These are phyloP conservation scores for Chloroclysta siterata DNA, from an alignment of 2,888 invertebrate species.

Conservation along the genomic window DNA sequence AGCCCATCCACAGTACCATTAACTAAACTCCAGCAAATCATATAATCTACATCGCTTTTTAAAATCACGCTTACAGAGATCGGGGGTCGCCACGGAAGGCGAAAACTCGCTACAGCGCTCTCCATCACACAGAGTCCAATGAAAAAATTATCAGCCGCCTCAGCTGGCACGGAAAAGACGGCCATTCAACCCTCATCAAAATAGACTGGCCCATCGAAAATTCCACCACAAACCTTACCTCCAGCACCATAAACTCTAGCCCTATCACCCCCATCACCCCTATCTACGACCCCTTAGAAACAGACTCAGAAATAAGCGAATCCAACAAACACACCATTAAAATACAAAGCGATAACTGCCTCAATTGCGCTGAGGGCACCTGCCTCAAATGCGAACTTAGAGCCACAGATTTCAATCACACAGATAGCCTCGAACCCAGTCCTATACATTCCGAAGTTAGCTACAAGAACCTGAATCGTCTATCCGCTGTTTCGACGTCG, in stretches of 20 bases:
- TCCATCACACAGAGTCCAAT: slow-evolving; percentile 56
- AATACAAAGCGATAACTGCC: slow-evolving; percentile 63
- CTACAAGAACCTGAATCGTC: slow-evolving; percentile 78
- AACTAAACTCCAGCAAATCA: slow-evolving; percentile 24
- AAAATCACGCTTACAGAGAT: slow-evolving; percentile 69
- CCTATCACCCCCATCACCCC: slow-evolving; percentile 72
- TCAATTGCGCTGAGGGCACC: slow-evolving; percentile 67
- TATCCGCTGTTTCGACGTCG: slow-evolving; percentile 76
- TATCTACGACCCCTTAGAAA: slow-evolving; percentile 72
- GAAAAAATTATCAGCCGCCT: slow-evolving; percentile 57
- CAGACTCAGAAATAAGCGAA: slow-evolving; percentile 75
- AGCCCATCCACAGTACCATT: slow-evolving; percentile 22
- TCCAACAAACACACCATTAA: slow-evolving; percentile 66
- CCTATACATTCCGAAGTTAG: slow-evolving; percentile 77
- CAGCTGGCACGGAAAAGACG: slow-evolving; percentile 79
- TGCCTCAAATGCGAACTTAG: slow-evolving; percentile 77
- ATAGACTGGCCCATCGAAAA: slow-evolving; percentile 78
- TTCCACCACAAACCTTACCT: slow-evolving; percentile 62
- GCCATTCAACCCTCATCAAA: slow-evolving; percentile 76
- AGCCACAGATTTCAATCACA: slow-evolving; percentile 67
- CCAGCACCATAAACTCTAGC: slow-evolving; percentile 68
- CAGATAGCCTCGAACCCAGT: slow-evolving; percentile 63
- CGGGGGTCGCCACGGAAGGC: slow-evolving; percentile 75
- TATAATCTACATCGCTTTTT: slow-evolving; percentile 38
- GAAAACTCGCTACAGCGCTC: slow-evolving; percentile 70